phyloP scores from a whole-genome alignment of 2,888 invertebrate species.

The Nomada ruficornis region DNA sequence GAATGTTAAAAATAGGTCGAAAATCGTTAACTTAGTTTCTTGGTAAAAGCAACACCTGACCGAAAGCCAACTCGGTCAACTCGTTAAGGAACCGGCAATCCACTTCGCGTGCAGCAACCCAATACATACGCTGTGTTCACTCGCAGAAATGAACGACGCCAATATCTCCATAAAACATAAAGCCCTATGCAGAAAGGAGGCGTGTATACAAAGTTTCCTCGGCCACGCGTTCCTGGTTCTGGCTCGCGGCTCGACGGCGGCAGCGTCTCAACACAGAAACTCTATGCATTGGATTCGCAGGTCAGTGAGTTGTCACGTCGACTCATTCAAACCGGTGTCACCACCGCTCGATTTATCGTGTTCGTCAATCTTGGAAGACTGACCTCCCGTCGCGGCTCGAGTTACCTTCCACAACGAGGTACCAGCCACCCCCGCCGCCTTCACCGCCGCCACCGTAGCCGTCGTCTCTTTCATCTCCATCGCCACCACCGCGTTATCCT shows the following conservation, averaged over 20 bases:
- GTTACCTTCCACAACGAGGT: slow-evolving; percentile 76
- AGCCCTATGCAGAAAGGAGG: too few relatives aligned
- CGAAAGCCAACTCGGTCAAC: too few relatives aligned
- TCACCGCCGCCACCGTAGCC: slow-evolving; percentile 6
- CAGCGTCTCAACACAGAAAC: slow-evolving; percentile 65
- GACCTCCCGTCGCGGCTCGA: slow-evolving; percentile 82
- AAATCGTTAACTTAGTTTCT: too few relatives aligned
- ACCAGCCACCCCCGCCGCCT: slow-evolving; percentile 33
- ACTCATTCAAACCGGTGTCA: slow-evolving; percentile 79
- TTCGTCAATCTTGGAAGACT: slow-evolving; percentile 82
- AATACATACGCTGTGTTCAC: too few relatives aligned
- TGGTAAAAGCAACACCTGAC: too few relatives aligned
- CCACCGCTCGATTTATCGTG: slow-evolving; percentile 82
- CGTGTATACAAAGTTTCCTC: slow-evolving; percentile 40
- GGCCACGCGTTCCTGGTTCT: slow-evolving; percentile 31
- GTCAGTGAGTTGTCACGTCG: slow-evolving; percentile 83
- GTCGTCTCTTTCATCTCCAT: neutral
- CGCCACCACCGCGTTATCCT: slow-evolving; percentile 39
- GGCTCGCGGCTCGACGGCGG: slow-evolving; percentile 23
- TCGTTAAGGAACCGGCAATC: too few relatives aligned
- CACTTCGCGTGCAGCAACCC: too few relatives aligned
- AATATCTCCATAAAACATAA: too few relatives aligned
- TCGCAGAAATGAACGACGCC: too few relatives aligned
- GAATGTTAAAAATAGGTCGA: too few relatives aligned
- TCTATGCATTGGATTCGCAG: slow-evolving; percentile 84